Base-by-base conservation (phyloP, 1,140 invertebrate genomes). In the Tachypleus tridentatus region DNA sequence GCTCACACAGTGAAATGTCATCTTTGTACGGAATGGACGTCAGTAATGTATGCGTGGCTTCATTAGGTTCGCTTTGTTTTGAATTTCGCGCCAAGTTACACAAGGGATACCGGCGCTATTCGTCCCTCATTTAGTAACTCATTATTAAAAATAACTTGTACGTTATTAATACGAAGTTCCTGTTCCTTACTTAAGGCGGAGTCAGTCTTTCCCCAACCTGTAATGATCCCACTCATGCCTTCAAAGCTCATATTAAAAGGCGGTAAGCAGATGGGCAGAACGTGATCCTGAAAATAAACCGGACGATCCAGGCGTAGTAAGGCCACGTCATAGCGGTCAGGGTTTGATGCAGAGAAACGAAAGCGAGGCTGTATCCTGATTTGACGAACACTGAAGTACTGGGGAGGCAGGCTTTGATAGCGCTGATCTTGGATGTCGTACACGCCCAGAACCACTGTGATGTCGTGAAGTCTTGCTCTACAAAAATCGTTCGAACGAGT, bases 171-270 rank as follows among this genome's bases (percentile, higher is more conserved):
- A 29, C 29, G 29, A 29, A 29, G 29, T 29, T 29, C 29, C 29
- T 29, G 29, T 29, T 29, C 29, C 57, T 58, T 69, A 72, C 75
- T 75, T 70, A 82, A 80, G 75, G 72, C 84, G 82, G 66, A 82
- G 84, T 88, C 85, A 3, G 86, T 90, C 76, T 90, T 90, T 3
- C 91, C 91, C 90, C 89, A 94, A 2, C 91, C 91, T 0, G 89
- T 87, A 0, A 91, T 86, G 9, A 71, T 63, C 9, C 70, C 71
- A 58, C 72, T 70, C 66, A 74, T 74, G 69, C 74, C 75, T 71
- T 75, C 71, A 58, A 72, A 74, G 49, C 70, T 71, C 58, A 70
- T 68, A 3, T 64, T 60, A 48, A 72, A 67, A 49, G 72, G 78
- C 0, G 89, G 89, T 60, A 91, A 76, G 72, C 89, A 92, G 65